phyloP scores from a whole-genome alignment of 2,797 vertebrate genomes.

The Gymnoscopelus braueri region DNA sequence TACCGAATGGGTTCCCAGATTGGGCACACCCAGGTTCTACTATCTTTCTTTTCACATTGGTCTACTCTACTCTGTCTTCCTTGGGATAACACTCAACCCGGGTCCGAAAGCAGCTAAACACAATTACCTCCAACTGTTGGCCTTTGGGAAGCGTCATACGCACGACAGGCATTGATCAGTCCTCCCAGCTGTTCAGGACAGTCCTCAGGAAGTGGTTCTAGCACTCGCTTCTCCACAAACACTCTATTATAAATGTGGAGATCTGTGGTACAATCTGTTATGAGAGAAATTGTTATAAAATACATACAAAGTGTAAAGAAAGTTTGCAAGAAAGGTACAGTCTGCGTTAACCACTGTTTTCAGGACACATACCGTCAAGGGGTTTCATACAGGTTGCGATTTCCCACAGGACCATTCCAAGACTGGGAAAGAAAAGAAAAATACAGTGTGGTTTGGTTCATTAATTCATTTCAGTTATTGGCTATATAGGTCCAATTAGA shows the following conservation, averaged over 20 bases:
- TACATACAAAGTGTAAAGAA: not conserved
- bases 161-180: constrained; percentile 79
- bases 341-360: not conserved
- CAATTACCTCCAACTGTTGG: constrained; percentile 82
- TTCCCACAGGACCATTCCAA: constrained; percentile 92
- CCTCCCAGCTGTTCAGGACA: constrained; percentile 76
- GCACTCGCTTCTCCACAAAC: constrained; percentile 24
- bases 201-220: constrained; percentile 75
- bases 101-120: too few relatives aligned
- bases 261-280: constrained; percentile 59
- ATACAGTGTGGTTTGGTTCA: not conserved
- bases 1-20: too few relatives aligned
- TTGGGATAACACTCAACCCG: too few relatives aligned
- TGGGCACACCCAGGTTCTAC: too few relatives aligned
- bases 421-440: constrained; percentile 73
- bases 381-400: constrained; percentile 82
- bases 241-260: constrained; percentile 75
- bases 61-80: too few relatives aligned
- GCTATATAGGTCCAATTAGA: too few relatives aligned
- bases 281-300: not conserved
- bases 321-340: not conserved
- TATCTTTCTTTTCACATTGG: too few relatives aligned
- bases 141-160: constrained; percentile 75
- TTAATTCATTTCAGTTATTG: not conserved
- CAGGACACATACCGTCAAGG: constrained; percentile 81